These are phyloP conservation scores for Aricia artaxerxes DNA, from an alignment of 2,888 invertebrate genomes.

Conservation along the genomic window DNA sequence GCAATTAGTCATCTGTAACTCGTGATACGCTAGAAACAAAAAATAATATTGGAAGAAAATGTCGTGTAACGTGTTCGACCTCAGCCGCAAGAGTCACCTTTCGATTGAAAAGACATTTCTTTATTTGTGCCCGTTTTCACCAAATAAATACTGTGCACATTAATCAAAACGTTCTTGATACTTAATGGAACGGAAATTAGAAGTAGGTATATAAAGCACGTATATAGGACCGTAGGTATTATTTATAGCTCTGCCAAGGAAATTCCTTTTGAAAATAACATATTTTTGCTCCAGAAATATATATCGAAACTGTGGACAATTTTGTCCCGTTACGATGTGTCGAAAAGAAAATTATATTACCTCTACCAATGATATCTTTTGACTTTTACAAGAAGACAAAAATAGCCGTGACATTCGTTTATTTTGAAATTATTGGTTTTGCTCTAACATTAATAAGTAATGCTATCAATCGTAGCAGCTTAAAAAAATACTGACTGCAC, in stretches of 20 bases:
- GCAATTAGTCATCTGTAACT: background rate
- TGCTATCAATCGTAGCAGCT: no score
- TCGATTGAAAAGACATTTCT: slow-evolving; percentile 4
- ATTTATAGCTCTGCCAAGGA: slow-evolving; percentile 17
- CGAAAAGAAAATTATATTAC: slow-evolving; percentile 2
- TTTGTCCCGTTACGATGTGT: background rate
- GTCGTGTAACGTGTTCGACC: background rate
- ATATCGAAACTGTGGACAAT: background rate
- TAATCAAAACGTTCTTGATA: slow-evolving; percentile 20
- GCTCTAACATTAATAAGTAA: no score
- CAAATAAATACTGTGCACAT: slow-evolving; percentile 16
- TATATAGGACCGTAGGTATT: slow-evolving; percentile 14
- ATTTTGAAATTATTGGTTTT: no score
- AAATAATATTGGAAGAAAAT: background rate
- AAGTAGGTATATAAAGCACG: slow-evolving; percentile 12
- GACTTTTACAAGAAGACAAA: background rate
- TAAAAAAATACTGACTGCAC: no score
- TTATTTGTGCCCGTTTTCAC: slow-evolving; percentile 2
- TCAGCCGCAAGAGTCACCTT: background rate
- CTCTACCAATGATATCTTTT: background rate
- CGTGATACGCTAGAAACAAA: background rate
- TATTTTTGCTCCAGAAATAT: slow-evolving; percentile 14
- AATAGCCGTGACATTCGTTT: background rate
- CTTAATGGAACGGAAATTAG: slow-evolving; percentile 28
- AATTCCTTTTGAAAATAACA: slow-evolving; percentile 1